Evolutionary conservation across 2,113 vertebrate species (phyloP).

Genomic region (Siniperca chuatsi): DNA sequence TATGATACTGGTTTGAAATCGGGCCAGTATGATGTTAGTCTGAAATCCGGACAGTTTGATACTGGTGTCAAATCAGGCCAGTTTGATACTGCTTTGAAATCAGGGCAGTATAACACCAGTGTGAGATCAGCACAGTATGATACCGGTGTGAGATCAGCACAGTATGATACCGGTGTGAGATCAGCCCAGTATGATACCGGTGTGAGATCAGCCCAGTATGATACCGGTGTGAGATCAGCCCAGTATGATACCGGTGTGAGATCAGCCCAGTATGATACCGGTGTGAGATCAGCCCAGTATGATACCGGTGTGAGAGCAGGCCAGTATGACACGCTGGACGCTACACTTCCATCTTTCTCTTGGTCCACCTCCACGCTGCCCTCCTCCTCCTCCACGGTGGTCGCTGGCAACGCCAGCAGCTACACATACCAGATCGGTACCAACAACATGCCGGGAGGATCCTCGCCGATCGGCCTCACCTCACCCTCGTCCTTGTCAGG

Average conservation of each 20-base stretch:
- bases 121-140: conserved; percentile 43
- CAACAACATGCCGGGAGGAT: conserved; percentile 76
- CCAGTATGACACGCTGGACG: conserved; percentile 75
- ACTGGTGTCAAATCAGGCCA: conserved; percentile 5
- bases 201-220: conserved; percentile 29
- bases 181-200: conserved; percentile 34
- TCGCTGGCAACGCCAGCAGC: conserved; percentile 49
- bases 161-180: conserved; percentile 34
- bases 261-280: conserved; percentile 41
- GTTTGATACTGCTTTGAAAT: conserved; percentile 16
- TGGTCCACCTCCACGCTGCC: conserved; percentile 80
- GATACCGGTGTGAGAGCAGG: conserved; percentile 45
- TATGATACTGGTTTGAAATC: conserved; percentile 28
- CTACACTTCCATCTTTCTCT: conserved; percentile 65
- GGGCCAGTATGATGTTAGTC: conserved; percentile 9
- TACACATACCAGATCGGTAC: conserved; percentile 70
- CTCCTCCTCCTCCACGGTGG: conserved; percentile 34
- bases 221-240: conserved; percentile 1
- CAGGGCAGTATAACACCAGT: conserved; percentile 24
- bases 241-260: conserved; percentile 36
- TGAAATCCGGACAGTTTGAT: conserved; percentile 48
- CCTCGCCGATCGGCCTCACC: conserved; percentile 2
- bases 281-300: conserved; percentile 60
- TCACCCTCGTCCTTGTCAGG: conserved; percentile 78
- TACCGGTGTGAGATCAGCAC: conserved; percentile 37